Evolutionary conservation across 2,888 invertebrate species (phyloP), one percentile per base, ranked within the genome.

Genomic region (Archips crataeganus): DNA sequence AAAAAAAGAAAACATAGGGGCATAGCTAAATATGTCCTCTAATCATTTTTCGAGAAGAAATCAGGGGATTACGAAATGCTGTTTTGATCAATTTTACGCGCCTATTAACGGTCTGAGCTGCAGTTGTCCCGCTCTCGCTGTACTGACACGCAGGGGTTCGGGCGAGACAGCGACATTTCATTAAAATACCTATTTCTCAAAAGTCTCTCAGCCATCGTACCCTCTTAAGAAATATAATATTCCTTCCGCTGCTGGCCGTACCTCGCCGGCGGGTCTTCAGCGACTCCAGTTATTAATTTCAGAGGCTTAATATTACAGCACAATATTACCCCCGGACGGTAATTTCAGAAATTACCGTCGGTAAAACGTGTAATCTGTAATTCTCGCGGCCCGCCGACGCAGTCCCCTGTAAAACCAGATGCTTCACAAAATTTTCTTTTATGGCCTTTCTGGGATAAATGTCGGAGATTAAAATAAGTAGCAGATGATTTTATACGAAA

Each of bases 221-320:
- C n/a, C n/a, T 23, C 1, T 23, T 23, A 23, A 39, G 6, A 6
- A 39, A 39, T 5, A 39, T 4, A 4, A 39, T 5, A 6, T 6
- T 39, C 39, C 51, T 36, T 2, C 36, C 3, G 34, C n/a, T 36
- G 34, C 65, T 39, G 13, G 3, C 51, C 36, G 51, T 45, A 32
- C 47, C 39, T n/a, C 49, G 49, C 32, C 59, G 51, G 36, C 42
- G 49, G 49, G 49, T 51, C 59, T 73, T 73, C 73, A 62, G 15
- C 74, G 72, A 63, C 72, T 68, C 34, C 67, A 62, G 69, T 70
- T 74, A 74, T 74, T 74, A 74, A 74, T 74, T 74, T 65, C 70
- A 34, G 69, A 47, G 69, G 74, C 74, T 70, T 74, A 74, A 74
- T 73, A 73, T 70, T 74, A 74, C 68, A 66, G 72, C 67, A 72